Base-by-base conservation (phyloP, 2,797 vertebrate species). In the Dipus sagitta region DNA sequence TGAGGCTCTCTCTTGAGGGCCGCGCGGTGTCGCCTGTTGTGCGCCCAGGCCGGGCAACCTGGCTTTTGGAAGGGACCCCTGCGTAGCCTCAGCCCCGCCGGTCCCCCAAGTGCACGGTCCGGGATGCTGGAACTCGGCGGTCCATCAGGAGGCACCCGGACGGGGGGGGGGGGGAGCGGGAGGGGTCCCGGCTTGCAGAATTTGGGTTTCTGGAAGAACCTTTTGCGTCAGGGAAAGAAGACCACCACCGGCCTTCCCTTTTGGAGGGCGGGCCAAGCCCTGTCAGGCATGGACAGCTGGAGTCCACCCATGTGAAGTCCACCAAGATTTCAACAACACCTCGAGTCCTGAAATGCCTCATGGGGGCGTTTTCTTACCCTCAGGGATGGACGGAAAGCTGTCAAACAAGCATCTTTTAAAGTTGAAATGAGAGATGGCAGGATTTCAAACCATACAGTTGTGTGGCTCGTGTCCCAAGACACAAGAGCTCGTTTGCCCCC, bases 361-460 rank as follows among this genome's bases (percentile, higher is more conserved):
- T 77, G 70, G 87, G 67, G 84, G 86, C 52, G 42, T 81, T 94
- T 95, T 95, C 91, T 91, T 68, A 26, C 77, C 89, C 90, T 47
- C 71, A 38, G 23, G 92, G 21, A 42, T 75, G 85, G 75, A 67
- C 65, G 87, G 79, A 88, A 94, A 94, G 71, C 92, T 97, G 96
- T 96, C 95, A 95, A 95, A 94, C 52, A 91, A 92, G 88, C 72
- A 30, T 72, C 67, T 87, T 94, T 95, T 94, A 75, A 92, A 94
- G 92, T 89, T 88, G 86, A 74, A 80, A 62, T 68, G 88, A 91
- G 92, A 84, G 74, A 72, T 91, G 89, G 54, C 52, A 52, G 65
- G 26, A 93, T 80, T 94, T 70, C 38, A 76, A 86, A 18, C 28
- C 2, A 18, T 74, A 67, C 68, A 47, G 60, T 89, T 93, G 28